phyloP scores from a whole-genome alignment of 35 echinoderm and acorn worm species.

The Lytechinus variegatus region DNA sequence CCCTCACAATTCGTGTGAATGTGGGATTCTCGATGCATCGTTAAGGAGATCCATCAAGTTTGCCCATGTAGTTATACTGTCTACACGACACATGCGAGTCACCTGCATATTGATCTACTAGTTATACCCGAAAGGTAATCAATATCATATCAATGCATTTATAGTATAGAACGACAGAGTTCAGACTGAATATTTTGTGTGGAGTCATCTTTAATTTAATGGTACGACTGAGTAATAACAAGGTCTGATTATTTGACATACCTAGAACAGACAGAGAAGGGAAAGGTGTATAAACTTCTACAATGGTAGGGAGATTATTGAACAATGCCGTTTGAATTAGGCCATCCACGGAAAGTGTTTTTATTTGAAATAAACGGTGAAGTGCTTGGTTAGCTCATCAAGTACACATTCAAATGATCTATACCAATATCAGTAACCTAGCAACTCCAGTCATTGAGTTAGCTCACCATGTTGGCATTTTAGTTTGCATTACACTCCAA shows the following conservation, averaged over 20 bases:
- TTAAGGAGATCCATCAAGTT: no score
- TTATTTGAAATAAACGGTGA: not conserved
- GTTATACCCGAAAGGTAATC: no score
- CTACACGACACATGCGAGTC: no score
- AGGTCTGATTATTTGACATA: no score
- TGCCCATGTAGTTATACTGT: no score
- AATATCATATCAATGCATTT: not conserved
- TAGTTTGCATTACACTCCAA: not conserved
- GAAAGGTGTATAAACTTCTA: not conserved
- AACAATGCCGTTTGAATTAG: not conserved
- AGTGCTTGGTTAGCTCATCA: not conserved
- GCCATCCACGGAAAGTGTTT: not conserved
- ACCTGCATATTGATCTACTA: no score
- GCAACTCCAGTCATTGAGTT: not conserved
- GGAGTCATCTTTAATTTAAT: no score
- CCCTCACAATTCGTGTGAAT: no score
- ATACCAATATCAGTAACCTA: slow-evolving; percentile 35
- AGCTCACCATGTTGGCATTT: not conserved
- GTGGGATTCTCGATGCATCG: no score
- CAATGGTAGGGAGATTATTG: not conserved
- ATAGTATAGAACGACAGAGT: not conserved
- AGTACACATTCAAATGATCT: not conserved
- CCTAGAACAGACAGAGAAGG: not conserved
- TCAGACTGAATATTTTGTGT: no score
- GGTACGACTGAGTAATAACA: no score